These are phyloP conservation scores for Habrosyne pyritoides DNA, from an alignment of 2,888 invertebrate species.

Conservation along the genomic window DNA sequence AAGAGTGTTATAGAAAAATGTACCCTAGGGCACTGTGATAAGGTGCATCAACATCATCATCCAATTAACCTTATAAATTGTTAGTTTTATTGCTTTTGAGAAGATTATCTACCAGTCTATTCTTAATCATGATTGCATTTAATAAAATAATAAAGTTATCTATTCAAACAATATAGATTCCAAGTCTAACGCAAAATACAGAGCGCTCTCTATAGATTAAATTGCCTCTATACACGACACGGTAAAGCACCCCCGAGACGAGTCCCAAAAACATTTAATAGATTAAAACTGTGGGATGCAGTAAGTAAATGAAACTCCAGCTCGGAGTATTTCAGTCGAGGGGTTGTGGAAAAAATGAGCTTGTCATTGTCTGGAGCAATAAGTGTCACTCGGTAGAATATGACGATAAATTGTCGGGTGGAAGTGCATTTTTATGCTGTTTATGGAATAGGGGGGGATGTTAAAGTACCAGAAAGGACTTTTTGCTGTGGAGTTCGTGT, in stretches of 20 bases:
- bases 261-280: conserved; percentile 20
- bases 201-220: background rate
- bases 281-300: conserved; percentile 30
- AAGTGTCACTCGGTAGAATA: conserved; percentile 4
- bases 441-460: conserved; percentile 22
- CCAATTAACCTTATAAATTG: too few relatives aligned
- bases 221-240: background rate
- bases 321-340: conserved; percentile 11
- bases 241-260: background rate
- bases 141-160: background rate
- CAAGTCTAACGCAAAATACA: background rate
- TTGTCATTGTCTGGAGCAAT: conserved; percentile 21
- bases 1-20: too few relatives aligned
- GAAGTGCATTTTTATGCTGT: conserved; percentile 29
- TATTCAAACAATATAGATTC: background rate
- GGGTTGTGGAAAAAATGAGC: conserved; percentile 21
- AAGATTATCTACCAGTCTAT: background rate
- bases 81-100: too few relatives aligned
- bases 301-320: conserved; percentile 23
- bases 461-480: conserved; percentile 4
- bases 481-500: background rate
- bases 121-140: background rate
- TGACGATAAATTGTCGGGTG: conserved; percentile 25
- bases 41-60: too few relatives aligned
- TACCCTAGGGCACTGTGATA: too few relatives aligned